Evolutionary conservation across 2,797 vertebrate species (phyloP), one percentile per base, ranked within the genome.

Genomic region (Novumbra hubbsi): DNA sequence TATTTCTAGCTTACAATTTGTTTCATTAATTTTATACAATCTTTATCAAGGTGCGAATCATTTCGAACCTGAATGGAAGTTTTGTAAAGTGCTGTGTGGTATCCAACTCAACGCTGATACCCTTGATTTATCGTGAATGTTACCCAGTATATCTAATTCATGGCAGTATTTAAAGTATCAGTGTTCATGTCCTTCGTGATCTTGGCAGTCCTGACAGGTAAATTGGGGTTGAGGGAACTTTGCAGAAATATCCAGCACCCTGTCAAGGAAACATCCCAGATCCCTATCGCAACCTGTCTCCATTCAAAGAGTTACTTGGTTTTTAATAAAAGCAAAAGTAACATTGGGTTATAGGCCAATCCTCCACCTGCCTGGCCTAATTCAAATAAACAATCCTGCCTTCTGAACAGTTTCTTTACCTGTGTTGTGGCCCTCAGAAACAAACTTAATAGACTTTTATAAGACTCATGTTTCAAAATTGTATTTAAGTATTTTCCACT

Each of bases 61-160:
- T 45, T 3, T 8, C 9, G 41, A 41, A n/a, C 38, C 7, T 21
- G 11, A 24, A 48, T 34, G 21, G 17, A 45, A 45, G 5, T 14
- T 69, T 49, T 50, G 21, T 30, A 2, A 70, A 68, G 41, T 14
- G 21, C 14, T 32, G 17, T 16, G 57, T 15, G 7, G 2, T 19
- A 70, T 28, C 48, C 16, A 49, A 70, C 15, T 19, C 48, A 70
- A 12, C 21, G 50, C 2, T 16, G 45, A 30, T 50, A 70, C 28
- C 45, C 27, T 50, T 17, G 48, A 30, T 52, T 34, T 32, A 68
- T 24, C 27, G 49, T 70, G 27, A 24, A 70, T 70, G 27, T 32
- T 49, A 30, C 72, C 48, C 52, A 21, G 52, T 19, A 69, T 80
- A 5, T 77, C 75, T 80, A 77, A 80, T 77, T 80, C 65, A 80